Evolutionary conservation across 1,140 invertebrate genomes (phyloP).

Genomic region (Heliconius melpomene): DNA sequence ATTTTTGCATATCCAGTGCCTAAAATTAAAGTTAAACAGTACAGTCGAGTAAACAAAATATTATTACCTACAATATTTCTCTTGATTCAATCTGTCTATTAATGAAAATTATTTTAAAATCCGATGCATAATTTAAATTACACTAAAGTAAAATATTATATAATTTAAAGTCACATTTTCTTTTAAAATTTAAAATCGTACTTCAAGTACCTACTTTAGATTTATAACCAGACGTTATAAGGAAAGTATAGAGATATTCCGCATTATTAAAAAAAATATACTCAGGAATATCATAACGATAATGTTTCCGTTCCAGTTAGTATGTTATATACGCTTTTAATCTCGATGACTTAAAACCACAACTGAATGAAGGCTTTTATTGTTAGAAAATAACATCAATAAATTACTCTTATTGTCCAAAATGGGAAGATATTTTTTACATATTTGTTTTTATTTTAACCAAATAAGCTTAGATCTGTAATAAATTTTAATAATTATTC

Average conservation of each 20-base stretch:
- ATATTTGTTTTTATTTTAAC: not conserved
- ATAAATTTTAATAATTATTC: not conserved
- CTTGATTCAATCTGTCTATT: too few species aligned
- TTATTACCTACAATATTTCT: too few species aligned
- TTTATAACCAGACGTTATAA: not conserved
- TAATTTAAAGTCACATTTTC: not conserved
- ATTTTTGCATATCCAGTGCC: too few species aligned
- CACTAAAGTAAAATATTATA: too few species aligned
- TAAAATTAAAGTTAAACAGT: too few species aligned
- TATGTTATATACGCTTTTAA: constrained; percentile 2
- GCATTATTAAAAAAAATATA: constrained; percentile 5
- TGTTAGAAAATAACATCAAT: not conserved
- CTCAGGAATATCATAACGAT: not conserved
- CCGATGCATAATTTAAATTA: too few species aligned
- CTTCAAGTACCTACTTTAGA: not conserved
- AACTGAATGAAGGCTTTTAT: not conserved
- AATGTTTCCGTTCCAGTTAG: constrained; percentile 4
- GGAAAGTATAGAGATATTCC: not conserved
- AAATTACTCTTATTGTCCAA: not conserved
- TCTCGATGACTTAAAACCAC: constrained; percentile 6
- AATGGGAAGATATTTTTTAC: not conserved
- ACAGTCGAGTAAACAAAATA: too few species aligned
- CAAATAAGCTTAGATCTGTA: not conserved
- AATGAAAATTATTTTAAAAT: too few species aligned
- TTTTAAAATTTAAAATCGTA: not conserved